A percentile compares a stretch with the other conserved stretches of the same genome.
These are phyloP conservation scores for Drosophila nebulosa DNA, from an alignment of 1,140 invertebrate genomes.

Conservation along the genomic window DNA sequence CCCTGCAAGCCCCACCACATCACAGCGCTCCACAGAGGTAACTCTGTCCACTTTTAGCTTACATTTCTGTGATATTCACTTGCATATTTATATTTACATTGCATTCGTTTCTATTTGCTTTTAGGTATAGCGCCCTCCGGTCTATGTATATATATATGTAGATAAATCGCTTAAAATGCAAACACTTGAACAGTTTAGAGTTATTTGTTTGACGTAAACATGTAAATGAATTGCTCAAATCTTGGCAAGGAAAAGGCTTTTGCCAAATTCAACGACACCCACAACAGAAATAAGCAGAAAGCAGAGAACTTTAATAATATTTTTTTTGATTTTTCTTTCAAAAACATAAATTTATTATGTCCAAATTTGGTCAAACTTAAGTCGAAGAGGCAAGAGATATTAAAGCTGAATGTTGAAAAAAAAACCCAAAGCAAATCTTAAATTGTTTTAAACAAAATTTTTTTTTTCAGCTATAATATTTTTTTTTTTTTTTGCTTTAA, in stretches of 20 bases:
- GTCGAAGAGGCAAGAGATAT: too few species aligned
- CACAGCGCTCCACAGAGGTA: background rate
- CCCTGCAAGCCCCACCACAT: slow-evolving; percentile 16
- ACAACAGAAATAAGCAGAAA: too few species aligned
- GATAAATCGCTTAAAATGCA: slow-evolving; percentile 16
- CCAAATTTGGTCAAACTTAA: too few species aligned
- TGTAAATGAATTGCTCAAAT: slow-evolving; percentile 21
- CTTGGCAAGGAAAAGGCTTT: background rate
- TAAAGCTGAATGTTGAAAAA: too few species aligned
- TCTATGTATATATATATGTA: background rate
- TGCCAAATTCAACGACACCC: background rate
- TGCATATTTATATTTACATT: slow-evolving; percentile 64
- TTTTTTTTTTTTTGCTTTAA: too few species aligned
- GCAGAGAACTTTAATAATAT: too few species aligned
- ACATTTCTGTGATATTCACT: slow-evolving; percentile 63
- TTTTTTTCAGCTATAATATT: too few species aligned
- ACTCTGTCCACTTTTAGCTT: slow-evolving; percentile 42
- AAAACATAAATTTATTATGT: too few species aligned
- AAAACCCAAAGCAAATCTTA: too few species aligned
- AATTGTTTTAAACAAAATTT: too few species aligned
- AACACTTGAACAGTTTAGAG: background rate
- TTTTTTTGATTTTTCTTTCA: too few species aligned
- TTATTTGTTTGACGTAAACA: slow-evolving; percentile 4
- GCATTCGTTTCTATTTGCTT: slow-evolving; percentile 61
- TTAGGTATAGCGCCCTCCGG: background rate